Conservation (phyloP, 2,888 invertebrate species). For the Conchocele bisecta region DNA sequence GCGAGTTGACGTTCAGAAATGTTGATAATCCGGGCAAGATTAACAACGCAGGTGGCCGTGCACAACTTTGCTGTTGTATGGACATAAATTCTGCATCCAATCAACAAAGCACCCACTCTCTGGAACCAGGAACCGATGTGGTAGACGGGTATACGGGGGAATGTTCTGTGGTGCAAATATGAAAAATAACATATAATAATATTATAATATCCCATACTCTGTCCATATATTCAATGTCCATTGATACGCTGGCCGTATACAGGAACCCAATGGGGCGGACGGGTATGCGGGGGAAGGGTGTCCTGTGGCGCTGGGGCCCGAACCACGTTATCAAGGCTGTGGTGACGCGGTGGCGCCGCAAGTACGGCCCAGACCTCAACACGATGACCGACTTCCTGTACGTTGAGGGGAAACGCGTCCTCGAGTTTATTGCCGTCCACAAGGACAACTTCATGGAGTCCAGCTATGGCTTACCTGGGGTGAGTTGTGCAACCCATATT, state of each 20-base stretch:
- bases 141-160: no score
- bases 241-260: conserved; percentile 14
- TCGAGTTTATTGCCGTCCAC: conserved; percentile 74
- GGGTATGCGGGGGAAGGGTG: conserved; percentile 81
- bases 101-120: no score
- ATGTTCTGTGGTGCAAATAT: no score
- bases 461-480: conserved; percentile 73
- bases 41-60: no score
- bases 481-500: conserved; percentile 51
- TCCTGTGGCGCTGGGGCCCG: conserved; percentile 82
- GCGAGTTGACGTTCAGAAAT: no score
- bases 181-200: no score
- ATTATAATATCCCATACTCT: not conserved
- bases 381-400: conserved; percentile 59
- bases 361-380: conserved; percentile 62
- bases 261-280: conserved; percentile 82
- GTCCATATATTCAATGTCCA: no score
- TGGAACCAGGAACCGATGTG: no score
- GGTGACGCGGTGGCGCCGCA: conserved; percentile 79
- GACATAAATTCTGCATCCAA: no score
- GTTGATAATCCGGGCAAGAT: no score
- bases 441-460: conserved; percentile 63
- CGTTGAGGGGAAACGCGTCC: conserved; percentile 73
- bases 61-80: no score
- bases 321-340: conserved; percentile 81